These are phyloP conservation scores for Cheilosia vulpina DNA, from an alignment of 2,888 invertebrate species.

Conservation along the genomic window DNA sequence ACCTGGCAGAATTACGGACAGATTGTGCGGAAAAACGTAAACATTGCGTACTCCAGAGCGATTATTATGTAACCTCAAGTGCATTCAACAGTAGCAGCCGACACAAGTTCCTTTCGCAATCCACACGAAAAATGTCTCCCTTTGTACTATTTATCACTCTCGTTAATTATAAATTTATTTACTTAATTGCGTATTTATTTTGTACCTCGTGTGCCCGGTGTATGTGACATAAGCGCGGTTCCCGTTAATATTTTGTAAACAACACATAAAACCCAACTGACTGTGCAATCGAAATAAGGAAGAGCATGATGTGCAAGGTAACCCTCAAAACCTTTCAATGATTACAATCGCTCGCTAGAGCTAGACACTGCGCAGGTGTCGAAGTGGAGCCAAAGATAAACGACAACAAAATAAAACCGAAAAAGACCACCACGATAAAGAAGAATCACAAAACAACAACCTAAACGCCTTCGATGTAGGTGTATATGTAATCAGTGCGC, in stretches of 20 bases:
- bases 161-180: background rate
- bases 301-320: constrained; percentile 62
- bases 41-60: constrained; percentile 53
- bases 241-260: constrained; percentile 66
- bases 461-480: constrained; percentile 7
- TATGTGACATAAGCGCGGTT: constrained; percentile 14
- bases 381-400: constrained; percentile 34
- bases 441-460: constrained; percentile 41
- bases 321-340: constrained; percentile 60
- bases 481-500: constrained; percentile 42
- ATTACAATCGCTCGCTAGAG: constrained; percentile 50
- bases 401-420: constrained; percentile 3
- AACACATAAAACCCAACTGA: constrained; percentile 72
- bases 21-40: constrained; percentile 64
- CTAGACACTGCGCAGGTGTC: constrained; percentile 58
- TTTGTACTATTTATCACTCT: background rate
- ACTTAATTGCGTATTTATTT: background rate
- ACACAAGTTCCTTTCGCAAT: background rate
- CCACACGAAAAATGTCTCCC: background rate
- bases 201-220: constrained; percentile 7
- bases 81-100: constrained; percentile 57
- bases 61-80: constrained; percentile 67
- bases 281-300: constrained; percentile 47
- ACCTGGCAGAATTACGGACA: constrained; percentile 35
- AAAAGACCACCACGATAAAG: background rate